A percentile compares a stretch with the other conserved stretches of the same genome.
These are phyloP conservation scores for Magallana gigas DNA, from an alignment of 1,140 invertebrate species.

Conservation along the genomic window DNA sequence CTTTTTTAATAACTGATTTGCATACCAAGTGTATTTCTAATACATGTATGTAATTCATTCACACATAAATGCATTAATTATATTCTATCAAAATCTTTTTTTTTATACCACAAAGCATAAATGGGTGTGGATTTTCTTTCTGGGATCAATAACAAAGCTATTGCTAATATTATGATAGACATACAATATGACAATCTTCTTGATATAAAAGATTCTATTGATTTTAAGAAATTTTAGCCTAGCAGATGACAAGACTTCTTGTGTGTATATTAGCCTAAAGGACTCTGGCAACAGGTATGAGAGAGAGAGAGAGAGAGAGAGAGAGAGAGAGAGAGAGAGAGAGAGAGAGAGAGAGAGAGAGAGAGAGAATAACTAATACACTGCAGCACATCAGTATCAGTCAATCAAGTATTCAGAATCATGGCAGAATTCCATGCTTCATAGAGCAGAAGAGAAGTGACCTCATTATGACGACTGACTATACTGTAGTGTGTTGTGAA, in stretches of 20 bases:
- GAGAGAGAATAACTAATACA: background rate
- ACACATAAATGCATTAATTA: too few species aligned
- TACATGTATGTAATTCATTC: too few species aligned
- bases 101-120: too few species aligned
- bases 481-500: background rate
- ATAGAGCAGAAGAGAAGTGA: background rate
- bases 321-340: background rate
- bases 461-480: conserved; percentile 27
- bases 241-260: background rate
- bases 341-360: background rate
- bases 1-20: too few species aligned
- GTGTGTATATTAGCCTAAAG: background rate
- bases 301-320: background rate
- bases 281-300: background rate
- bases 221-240: background rate
- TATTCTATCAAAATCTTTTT: too few species aligned
- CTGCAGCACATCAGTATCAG: background rate
- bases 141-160: too few species aligned
- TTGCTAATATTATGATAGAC: too few species aligned
- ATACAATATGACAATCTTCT: too few species aligned
- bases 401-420: background rate
- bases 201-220: conserved; percentile 7
- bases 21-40: too few species aligned
- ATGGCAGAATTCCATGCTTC: background rate
- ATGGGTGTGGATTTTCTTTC: too few species aligned